phyloP scores from a whole-genome alignment of 2,113 vertebrate species.

The Himantopus leucocephalus region DNA sequence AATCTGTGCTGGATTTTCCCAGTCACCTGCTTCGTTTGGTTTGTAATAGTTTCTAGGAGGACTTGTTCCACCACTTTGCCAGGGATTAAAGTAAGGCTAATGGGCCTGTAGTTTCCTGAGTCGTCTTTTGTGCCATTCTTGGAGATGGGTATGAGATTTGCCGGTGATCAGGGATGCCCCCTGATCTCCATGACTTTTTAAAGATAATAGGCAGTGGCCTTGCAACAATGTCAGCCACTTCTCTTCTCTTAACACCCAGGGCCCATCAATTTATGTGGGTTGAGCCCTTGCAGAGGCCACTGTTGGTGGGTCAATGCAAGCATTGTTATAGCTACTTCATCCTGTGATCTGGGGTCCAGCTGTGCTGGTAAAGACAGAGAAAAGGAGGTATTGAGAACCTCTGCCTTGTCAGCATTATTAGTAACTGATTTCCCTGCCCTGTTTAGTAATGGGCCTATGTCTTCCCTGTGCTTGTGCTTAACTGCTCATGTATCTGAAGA shows the following conservation, averaged over 20 bases:
- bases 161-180: background rate
- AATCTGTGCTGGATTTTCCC: background rate
- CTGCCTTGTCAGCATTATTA: background rate
- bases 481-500: background rate
- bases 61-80: background rate
- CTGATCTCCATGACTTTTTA: background rate
- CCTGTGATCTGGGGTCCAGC: background rate
- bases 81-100: background rate
- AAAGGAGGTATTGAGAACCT: background rate
- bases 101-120: background rate
- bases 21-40: background rate
- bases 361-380: background rate
- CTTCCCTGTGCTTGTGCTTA: background rate
- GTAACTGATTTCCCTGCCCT: background rate
- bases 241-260: background rate
- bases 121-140: background rate
- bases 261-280: no score
- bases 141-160: background rate
- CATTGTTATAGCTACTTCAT: background rate
- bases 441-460: background rate
- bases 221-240: background rate
- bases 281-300: background rate
- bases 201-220: background rate
- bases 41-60: background rate
- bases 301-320: background rate